Evolutionary conservation across 2,113 vertebrate genomes (phyloP).

Genomic region (Vireo altiloquus): DNA sequence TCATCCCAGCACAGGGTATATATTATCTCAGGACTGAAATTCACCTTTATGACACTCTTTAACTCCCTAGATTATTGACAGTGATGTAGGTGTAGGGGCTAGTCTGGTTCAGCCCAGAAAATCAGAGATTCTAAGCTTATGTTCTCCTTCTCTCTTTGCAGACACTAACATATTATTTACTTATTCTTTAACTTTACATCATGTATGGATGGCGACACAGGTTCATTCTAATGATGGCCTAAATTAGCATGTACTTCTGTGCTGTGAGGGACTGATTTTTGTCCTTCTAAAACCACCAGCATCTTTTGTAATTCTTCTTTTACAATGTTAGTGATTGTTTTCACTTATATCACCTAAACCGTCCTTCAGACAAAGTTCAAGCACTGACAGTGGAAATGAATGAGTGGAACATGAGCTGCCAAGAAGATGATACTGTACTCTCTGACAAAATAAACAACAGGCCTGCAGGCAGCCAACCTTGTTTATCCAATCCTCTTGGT

Average conservation of each 20-base stretch:
- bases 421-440: background rate
- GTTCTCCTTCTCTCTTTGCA: background rate
- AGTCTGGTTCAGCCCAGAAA: background rate
- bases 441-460: background rate
- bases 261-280: background rate
- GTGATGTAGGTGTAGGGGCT: background rate
- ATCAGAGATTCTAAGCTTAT: background rate
- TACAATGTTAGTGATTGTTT: background rate
- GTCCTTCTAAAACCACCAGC: background rate
- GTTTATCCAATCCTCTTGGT: background rate
- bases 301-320: background rate
- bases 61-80: background rate
- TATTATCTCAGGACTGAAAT: background rate
- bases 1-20: background rate
- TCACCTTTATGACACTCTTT: background rate
- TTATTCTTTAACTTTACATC: background rate
- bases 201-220: background rate
- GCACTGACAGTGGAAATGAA: background rate
- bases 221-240: background rate
- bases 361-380: background rate
- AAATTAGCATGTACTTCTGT: background rate
- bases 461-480: rapidly evolving
- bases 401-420: rapidly evolving
- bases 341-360: background rate
- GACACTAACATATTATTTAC: background rate